Conservation (phyloP, 2,113 vertebrate species). For the Mesitornis unicolor region DNA sequence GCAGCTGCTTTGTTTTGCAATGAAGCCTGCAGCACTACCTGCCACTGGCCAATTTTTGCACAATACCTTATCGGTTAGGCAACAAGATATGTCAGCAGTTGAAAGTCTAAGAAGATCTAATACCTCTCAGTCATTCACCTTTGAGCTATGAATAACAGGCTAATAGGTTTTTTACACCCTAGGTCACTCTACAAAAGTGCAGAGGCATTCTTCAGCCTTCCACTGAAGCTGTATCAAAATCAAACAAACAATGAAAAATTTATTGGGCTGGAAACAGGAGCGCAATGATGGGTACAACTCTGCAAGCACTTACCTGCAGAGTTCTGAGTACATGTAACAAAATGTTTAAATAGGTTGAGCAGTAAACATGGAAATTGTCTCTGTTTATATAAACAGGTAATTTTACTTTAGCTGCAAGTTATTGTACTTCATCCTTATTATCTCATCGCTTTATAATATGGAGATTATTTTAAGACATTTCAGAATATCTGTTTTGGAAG, state of each 20-base stretch:
- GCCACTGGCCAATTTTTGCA: background rate
- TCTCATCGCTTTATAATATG: background rate
- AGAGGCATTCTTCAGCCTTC: background rate
- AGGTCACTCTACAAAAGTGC: background rate
- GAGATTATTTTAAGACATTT: background rate
- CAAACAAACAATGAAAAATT: background rate
- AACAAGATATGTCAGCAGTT: background rate
- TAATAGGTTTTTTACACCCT: background rate
- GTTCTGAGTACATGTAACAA: too few relatives aligned
- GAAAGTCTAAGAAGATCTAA: background rate
- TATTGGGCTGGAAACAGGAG: background rate
- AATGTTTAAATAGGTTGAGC: background rate
- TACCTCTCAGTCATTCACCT: background rate
- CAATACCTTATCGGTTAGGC: background rate
- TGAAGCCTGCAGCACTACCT: background rate
- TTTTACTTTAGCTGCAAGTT: background rate
- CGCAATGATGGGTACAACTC: background rate
- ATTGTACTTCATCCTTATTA: background rate
- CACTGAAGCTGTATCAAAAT: background rate
- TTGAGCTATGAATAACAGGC: background rate
- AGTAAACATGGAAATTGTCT: background rate
- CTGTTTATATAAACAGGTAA: background rate
- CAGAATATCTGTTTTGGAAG: background rate
- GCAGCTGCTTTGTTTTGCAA: background rate
- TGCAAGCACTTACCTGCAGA: background rate